phyloP scores from a whole-genome alignment of 2,113 vertebrate species.

The Neofelis nebulosa region DNA sequence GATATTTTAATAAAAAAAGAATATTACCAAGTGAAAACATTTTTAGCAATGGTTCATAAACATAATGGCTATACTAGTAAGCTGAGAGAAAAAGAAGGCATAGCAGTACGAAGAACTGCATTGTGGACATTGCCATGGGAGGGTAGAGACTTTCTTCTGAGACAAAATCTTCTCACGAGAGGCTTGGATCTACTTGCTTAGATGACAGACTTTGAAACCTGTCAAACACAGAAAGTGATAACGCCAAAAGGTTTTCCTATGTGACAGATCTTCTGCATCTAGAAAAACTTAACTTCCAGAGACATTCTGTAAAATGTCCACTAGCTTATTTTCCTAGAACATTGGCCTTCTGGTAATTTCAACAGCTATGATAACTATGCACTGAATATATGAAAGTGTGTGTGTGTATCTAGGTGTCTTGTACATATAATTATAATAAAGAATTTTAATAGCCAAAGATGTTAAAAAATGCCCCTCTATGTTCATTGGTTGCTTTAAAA shows the following conservation, averaged over 20 bases:
- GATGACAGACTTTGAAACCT: background rate
- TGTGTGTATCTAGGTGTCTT: background rate
- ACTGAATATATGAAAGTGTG: background rate
- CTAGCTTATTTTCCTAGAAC: background rate
- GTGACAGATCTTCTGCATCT: background rate
- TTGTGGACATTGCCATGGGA: background rate
- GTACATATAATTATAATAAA: background rate
- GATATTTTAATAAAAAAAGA: background rate
- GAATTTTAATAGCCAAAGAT: background rate
- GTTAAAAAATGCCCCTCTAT: background rate
- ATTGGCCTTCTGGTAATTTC: background rate
- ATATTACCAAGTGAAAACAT: background rate
- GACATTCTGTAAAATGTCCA: background rate
- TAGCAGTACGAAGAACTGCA: background rate
- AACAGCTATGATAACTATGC: background rate
- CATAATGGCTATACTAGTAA: background rate
- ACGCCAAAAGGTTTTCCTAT: background rate
- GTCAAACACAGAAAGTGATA: background rate
- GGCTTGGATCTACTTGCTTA: background rate
- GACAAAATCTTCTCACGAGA: background rate
- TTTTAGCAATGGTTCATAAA: background rate
- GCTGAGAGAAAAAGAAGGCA: background rate
- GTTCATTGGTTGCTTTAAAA: background rate
- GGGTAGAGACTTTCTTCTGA: background rate
- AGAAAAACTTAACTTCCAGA: background rate